Percentiles rank a stretch among this genome's conserved stretches.
These are phyloP conservation scores for Leptura quadrifasciata DNA, from an alignment of 2,888 invertebrate genomes.

Conservation along the genomic window DNA sequence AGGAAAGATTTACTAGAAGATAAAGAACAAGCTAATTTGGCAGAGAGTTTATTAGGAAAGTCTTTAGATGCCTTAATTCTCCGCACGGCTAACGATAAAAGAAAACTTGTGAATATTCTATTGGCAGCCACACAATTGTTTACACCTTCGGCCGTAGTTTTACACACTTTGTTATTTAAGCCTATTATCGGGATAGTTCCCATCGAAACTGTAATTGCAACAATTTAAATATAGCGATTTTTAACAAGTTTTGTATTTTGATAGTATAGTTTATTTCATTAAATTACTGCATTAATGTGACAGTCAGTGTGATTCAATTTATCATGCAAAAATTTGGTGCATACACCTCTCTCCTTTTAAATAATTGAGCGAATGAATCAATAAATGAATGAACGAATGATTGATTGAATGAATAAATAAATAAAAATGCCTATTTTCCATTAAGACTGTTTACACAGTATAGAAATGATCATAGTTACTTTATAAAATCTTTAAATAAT, in stretches of 20 bases:
- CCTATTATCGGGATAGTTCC: slow-evolving; percentile 72
- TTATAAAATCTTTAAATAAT: too few relatives aligned
- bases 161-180: slow-evolving; percentile 69
- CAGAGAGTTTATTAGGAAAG: slow-evolving; percentile 55
- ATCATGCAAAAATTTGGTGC: too few relatives aligned
- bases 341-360: too few relatives aligned
- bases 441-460: too few relatives aligned
- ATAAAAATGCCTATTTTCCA: too few relatives aligned
- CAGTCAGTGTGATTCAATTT: too few relatives aligned
- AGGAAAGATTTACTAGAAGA: slow-evolving; percentile 67
- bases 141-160: slow-evolving; percentile 62
- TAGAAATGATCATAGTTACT: too few relatives aligned
- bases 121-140: slow-evolving; percentile 66
- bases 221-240: slow-evolving; percentile 65
- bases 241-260: neutral
- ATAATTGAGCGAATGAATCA: too few relatives aligned
- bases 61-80: slow-evolving; percentile 59
- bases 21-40: slow-evolving; percentile 60
- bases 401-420: too few relatives aligned
- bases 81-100: slow-evolving; percentile 58
- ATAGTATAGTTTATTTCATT: too few relatives aligned
- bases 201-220: slow-evolving; percentile 72
- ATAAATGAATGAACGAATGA: too few relatives aligned
- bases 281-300: too few relatives aligned
- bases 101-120: slow-evolving; percentile 64